Percentiles rank a stretch among this genome's conserved stretches.
Conservation (phyloP, 1,140 invertebrate genomes). For the Eriocheir sinensis region DNA sequence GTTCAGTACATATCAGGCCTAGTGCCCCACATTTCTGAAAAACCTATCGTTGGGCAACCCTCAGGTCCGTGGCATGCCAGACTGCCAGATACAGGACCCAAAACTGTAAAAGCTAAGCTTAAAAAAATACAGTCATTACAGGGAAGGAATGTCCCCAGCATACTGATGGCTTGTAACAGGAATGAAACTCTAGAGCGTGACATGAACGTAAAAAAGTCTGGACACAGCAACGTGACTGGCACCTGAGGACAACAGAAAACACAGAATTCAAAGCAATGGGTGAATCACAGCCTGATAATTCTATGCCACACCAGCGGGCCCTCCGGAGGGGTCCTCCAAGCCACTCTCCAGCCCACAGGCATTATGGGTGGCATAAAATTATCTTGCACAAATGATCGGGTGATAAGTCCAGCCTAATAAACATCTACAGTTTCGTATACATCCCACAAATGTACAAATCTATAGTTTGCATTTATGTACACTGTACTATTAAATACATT, state of each 20-base stretch:
- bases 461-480: slow-evolving; percentile 26
- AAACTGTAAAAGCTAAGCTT: slow-evolving; percentile 13
- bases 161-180: neutral
- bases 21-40: neutral
- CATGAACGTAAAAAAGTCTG: neutral
- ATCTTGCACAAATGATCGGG: neutral
- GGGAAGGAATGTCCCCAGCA: neutral
- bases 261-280: slow-evolving; percentile 15
- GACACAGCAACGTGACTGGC: slow-evolving; percentile 3
- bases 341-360: neutral
- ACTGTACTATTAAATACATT: neutral
- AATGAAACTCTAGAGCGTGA: neutral
- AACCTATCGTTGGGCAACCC: neutral
- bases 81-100: neutral
- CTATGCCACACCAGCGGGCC: neutral
- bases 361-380: neutral
- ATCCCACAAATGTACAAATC: slow-evolving; percentile 24
- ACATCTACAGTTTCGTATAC: neutral
- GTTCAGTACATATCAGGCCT: slow-evolving; percentile 6
- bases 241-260: slow-evolving; percentile 22
- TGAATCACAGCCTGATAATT: slow-evolving; percentile 25
- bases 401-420: neutral
- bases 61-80: neutral
- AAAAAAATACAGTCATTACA: slow-evolving; percentile 27
- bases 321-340: neutral